A percentile compares a stretch with the other conserved stretches of the same genome.
Conservation (phyloP, 1,140 invertebrate genomes). For the Hesperophylax magnus region DNA sequence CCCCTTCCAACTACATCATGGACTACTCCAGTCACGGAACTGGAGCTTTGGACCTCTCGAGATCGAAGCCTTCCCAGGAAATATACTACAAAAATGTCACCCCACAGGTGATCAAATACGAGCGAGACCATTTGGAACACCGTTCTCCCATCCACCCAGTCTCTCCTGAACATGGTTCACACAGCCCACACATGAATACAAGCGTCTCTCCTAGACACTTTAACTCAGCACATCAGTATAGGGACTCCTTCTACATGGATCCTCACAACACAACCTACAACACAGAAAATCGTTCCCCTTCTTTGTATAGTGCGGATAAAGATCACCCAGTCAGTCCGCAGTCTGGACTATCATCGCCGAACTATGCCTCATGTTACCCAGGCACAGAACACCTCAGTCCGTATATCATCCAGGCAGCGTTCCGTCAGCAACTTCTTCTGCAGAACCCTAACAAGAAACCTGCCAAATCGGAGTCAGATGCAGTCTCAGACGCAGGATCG, state of each 20-base stretch:
- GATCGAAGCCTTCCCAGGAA: constrained; percentile 22
- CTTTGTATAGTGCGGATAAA: constrained; percentile 37
- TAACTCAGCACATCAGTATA: background rate
- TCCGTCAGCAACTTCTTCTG: constrained; percentile 45
- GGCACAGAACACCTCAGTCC: constrained; percentile 59
- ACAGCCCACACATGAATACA: too few relatives aligned
- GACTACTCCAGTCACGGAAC: constrained; percentile 38
- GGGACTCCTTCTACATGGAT: background rate
- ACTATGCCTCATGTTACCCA: constrained; percentile 46
- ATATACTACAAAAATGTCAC: background rate
- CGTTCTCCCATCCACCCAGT: background rate
- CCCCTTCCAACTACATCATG: background rate
- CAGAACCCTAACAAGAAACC: constrained; percentile 6
- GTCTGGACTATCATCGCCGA: constrained; percentile 28
- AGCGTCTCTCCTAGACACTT: background rate
- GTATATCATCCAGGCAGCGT: constrained; percentile 47
- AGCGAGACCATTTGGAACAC: background rate
- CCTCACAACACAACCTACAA: background rate
- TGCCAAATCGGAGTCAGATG: constrained; percentile 43
- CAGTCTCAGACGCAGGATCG: constrained; percentile 46
- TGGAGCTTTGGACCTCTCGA: constrained; percentile 62
- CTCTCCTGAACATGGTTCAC: background rate
- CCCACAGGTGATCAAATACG: background rate
- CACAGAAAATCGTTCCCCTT: constrained; percentile 50
- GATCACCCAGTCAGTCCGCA: constrained; percentile 14